phyloP scores from a whole-genome alignment of 2,888 invertebrate genomes.

The Agrenia bidenticulata region DNA sequence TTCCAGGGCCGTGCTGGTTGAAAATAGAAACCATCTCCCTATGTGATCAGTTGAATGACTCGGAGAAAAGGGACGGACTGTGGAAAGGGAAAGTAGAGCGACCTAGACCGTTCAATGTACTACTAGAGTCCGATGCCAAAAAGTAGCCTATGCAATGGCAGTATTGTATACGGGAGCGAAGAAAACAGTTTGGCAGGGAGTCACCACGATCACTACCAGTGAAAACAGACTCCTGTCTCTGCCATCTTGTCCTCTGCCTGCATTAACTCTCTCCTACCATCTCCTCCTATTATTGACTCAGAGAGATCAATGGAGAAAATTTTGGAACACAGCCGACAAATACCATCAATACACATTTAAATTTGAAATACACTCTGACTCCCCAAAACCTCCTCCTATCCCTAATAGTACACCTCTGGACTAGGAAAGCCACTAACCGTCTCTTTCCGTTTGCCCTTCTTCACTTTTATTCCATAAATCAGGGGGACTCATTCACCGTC shows the following conservation, averaged over 20 bases:
- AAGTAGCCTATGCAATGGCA: slow-evolving; percentile 22
- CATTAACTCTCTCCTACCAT: slow-evolving; percentile 30
- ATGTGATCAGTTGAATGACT: slow-evolving; percentile 12
- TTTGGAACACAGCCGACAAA: slow-evolving; percentile 42
- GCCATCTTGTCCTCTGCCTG: slow-evolving; percentile 38
- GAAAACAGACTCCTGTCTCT: slow-evolving; percentile 38
- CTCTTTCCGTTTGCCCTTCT: slow-evolving; percentile 15
- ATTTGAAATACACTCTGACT: slow-evolving; percentile 44
- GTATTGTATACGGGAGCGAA: not conserved
- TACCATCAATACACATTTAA: slow-evolving; percentile 36
- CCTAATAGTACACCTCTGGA: not conserved
- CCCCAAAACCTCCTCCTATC: not conserved
- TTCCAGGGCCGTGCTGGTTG: slow-evolving; percentile 4
- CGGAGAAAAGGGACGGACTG: not conserved
- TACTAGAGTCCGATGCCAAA: slow-evolving; percentile 30
- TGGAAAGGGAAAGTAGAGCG: slow-evolving; percentile 24
- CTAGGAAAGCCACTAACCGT: not conserved
- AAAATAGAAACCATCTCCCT: slow-evolving; percentile 3
- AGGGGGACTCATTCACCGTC: slow-evolving; percentile 8
- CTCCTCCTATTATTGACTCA: slow-evolving; percentile 39
- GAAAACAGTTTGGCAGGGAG: slow-evolving; percentile 20
- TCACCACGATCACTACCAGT: slow-evolving; percentile 22
- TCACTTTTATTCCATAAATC: slow-evolving; percentile 9
- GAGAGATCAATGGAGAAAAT: slow-evolving; percentile 39
- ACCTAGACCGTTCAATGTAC: slow-evolving; percentile 17